Conservation (phyloP, 2,797 vertebrate species). For the Neosilurus mollespiculum region DNA sequence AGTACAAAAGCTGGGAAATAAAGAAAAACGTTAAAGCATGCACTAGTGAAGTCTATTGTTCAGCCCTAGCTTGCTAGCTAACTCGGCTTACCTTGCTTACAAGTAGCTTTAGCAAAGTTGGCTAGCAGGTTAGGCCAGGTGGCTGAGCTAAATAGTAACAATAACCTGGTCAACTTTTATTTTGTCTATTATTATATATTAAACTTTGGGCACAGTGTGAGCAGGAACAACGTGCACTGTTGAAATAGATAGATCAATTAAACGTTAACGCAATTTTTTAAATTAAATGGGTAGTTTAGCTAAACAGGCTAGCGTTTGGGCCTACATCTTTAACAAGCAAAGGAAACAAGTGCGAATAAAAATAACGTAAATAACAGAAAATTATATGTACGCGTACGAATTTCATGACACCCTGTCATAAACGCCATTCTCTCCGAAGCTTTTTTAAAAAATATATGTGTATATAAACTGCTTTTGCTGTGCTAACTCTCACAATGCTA, state of each 20-base stretch:
- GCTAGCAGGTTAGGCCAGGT: constrained; percentile 15
- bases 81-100: neutral
- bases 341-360: neutral
- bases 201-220: neutral
- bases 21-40: neutral
- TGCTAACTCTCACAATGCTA: neutral
- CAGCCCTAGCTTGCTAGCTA: neutral
- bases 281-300: neutral
- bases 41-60: constrained; percentile 22
- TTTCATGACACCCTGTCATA: fast-evolving
- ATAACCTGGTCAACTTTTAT: neutral
- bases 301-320: neutral
- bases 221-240: neutral
- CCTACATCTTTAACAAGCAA: neutral
- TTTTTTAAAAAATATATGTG: neutral
- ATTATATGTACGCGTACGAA: neutral
- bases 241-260: neutral
- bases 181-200: neutral
- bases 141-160: neutral
- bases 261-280: neutral
- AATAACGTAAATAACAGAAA: neutral
- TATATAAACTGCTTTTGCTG: neutral
- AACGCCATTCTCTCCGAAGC: neutral
- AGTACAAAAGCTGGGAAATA: neutral
- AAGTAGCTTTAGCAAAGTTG: neutral